These are phyloP conservation scores for Oncopeltus fasciatus DNA, from an alignment of 1,140 invertebrate genomes.

Conservation along the genomic window DNA sequence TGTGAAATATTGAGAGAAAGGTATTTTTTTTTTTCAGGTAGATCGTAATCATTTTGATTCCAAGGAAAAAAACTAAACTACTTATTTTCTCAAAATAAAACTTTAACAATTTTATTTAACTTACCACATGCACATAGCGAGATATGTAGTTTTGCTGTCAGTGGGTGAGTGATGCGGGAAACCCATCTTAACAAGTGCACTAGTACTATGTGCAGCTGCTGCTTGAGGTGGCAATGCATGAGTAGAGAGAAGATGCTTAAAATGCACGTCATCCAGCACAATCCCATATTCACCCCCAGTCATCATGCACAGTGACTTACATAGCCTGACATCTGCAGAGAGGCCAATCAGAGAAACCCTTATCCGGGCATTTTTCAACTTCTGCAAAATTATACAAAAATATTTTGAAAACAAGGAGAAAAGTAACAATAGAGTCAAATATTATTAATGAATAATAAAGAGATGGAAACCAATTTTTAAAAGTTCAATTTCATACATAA, in stretches of 20 bases:
- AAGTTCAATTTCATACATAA: no score
- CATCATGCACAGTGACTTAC: conserved; percentile 63
- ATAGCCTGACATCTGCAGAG: conserved; percentile 86
- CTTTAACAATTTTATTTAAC: no score
- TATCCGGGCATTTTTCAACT: conserved; percentile 47
- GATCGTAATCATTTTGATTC: no score
- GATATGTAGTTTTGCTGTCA: conserved; percentile 44
- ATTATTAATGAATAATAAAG: no score
- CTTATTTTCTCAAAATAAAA: no score
- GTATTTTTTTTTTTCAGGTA: no score
- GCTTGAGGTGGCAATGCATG: conserved; percentile 73
- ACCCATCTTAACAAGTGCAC: conserved; percentile 82
- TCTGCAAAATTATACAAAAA: no score
- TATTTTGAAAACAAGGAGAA: no score
- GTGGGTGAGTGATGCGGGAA: conserved; percentile 57
- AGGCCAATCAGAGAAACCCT: conserved; percentile 73
- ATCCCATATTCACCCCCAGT: conserved; percentile 78
- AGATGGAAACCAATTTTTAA: no score
- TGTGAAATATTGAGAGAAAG: no score
- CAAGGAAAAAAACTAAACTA: no score
- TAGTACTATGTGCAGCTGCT: conserved; percentile 35
- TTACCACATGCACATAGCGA: conserved; percentile 77
- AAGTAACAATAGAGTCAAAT: no score
- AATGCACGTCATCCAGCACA: conserved; percentile 83
- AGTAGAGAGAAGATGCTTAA: conserved; percentile 36